Base-by-base conservation (phyloP, 2,888 invertebrate species). In the Dinocampus coccinellae region DNA sequence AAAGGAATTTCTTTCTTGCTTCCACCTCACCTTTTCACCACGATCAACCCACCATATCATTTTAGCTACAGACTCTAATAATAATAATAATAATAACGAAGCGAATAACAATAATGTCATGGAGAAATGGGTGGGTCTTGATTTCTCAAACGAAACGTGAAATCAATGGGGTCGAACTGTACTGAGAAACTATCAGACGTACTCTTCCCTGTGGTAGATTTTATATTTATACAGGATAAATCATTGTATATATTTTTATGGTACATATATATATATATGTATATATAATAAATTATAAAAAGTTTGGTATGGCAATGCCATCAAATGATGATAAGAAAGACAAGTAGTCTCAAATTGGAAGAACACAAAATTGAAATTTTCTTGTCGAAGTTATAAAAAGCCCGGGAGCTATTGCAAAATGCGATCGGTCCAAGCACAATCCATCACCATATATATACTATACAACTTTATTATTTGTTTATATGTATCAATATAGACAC, bases 291-390 rank as follows among this genome's bases (percentile, higher is more conserved):
- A 24, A 26, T 24, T 16, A 33, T 4, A 22, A 20, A 36, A 10
- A 36, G 11, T 64, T 58, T 29, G 36, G 47, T 20, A 33, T 29
- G 57, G 39, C 16, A 20, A 36, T n/a, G 65, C 58, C 29, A 57
- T 33, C 6, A 20, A 29, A 76, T 75, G 72, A 76, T 73, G 67
- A 70, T 69, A 76, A 76, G 73, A 76, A 80, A 83, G 82, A 84
- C 82, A 83, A 83, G 84, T 81, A 82, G 82, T 77, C 79, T 83
- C 79, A 84, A 84, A 84, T 84, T 83, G 84, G 74, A 82, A 82
- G 84, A 82, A 80, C 74, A 78, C 79, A 79, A 83, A 84, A 84
- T 84, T 84, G 84, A 80, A 84, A 84, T 84, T 84, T 83, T 82
- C 81, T 80, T 79, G 80, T 78, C 79, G 81, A 83, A 84, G 77